A percentile compares a stretch with the other conserved stretches of the same genome.
Conservation (phyloP, 2,888 invertebrate species). For the Drosophila diplacantha region DNA sequence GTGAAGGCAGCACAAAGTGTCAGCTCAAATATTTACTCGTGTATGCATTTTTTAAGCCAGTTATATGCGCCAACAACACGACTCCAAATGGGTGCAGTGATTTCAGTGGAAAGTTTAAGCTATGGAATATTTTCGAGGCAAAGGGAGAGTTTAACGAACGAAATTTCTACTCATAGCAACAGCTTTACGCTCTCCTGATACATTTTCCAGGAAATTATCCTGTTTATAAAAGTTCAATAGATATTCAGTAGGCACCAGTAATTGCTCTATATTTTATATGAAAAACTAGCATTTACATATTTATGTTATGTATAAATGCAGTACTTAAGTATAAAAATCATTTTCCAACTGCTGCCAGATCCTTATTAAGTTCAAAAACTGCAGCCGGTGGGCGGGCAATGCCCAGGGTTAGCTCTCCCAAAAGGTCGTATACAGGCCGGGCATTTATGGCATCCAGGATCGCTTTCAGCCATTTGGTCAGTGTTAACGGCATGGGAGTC, state of each 20-base stretch:
- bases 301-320: neutral
- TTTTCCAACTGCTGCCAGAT: neutral
- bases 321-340: neutral
- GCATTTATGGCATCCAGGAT: neutral
- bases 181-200: no score
- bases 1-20: conserved; percentile 34
- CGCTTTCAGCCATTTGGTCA: neutral
- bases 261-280: neutral
- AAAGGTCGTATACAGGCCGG: neutral
- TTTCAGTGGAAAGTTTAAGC: neutral
- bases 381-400: neutral
- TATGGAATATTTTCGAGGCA: neutral
- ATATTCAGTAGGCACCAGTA: no score
- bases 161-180: no score
- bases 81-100: conserved; percentile 40
- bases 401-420: neutral
- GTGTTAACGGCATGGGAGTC: neutral
- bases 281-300: neutral
- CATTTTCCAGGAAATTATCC: no score
- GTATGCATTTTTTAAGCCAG: conserved; percentile 7
- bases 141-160: neutral
- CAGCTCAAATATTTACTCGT: conserved; percentile 35
- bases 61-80: conserved; percentile 9
- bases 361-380: neutral
- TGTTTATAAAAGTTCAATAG: no score